A percentile compares a stretch with the other conserved stretches of the same genome.
phyloP scores from a whole-genome alignment of 2,888 invertebrate species.

The Limnephilus rhombicus region DNA sequence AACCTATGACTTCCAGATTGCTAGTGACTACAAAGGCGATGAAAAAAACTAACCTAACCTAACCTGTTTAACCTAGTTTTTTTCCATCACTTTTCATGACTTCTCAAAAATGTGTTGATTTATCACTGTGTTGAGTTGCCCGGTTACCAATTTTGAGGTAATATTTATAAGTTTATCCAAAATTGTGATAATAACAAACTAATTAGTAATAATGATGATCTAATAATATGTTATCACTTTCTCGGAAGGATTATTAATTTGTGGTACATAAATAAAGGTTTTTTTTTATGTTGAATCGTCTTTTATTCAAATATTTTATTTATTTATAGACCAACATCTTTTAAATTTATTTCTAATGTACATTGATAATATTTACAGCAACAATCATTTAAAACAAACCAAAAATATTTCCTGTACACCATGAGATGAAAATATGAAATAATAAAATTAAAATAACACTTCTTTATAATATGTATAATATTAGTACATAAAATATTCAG shows the following conservation, averaged over 20 bases:
- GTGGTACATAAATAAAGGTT: neutral
- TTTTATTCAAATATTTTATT: constrained; percentile 36
- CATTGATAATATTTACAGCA: constrained; percentile 59
- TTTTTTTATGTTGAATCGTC: constrained; percentile 25
- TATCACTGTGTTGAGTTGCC: no score
- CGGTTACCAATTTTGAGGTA: neutral
- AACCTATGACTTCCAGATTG: no score
- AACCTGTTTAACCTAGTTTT: no score
- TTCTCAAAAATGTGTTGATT: no score
- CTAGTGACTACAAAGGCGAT: no score
- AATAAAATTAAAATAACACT: constrained; percentile 11
- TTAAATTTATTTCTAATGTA: constrained; percentile 46
- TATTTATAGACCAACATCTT: constrained; percentile 50
- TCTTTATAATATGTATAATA: neutral
- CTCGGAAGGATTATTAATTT: neutral
- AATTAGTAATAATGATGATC: neutral
- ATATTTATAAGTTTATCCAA: neutral
- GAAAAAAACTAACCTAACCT: no score
- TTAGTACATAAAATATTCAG: neutral
- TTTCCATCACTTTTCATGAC: no score
- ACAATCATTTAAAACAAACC: constrained; percentile 49
- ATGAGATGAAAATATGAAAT: neutral
- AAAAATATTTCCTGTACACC: constrained; percentile 24
- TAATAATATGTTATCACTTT: neutral
- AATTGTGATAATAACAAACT: neutral